A percentile compares a stretch with the other conserved stretches of the same genome.
phyloP scores from a whole-genome alignment of 2,888 invertebrate species.

The Molanna angustata region DNA sequence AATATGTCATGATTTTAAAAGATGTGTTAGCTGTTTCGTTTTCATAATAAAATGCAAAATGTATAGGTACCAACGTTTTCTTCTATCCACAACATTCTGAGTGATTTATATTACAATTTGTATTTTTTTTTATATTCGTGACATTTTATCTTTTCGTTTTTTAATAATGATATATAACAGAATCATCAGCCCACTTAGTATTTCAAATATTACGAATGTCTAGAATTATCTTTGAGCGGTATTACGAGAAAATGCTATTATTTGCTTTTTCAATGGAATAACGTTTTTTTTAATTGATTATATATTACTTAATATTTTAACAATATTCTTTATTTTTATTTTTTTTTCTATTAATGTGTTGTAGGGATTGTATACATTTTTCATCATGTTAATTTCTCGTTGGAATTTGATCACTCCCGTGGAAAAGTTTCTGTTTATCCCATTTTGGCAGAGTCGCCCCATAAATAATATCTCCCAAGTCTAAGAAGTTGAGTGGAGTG shows the following conservation, averaged over 20 bases:
- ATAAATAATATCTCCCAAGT: slow-evolving; percentile 33
- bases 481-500: no score
- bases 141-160: neutral
- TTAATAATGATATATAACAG: neutral
- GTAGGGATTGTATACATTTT: neutral
- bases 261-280: no score
- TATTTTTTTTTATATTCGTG: neutral
- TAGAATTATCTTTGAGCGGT: no score
- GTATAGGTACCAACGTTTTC: no score
- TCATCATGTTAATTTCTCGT: slow-evolving; percentile 12
- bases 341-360: neutral
- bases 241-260: neutral
- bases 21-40: no score
- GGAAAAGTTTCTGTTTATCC: slow-evolving; percentile 32
- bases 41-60: no score
- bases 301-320: no score
- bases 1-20: no score
- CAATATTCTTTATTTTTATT: neutral
- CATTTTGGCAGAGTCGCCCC: slow-evolving; percentile 30
- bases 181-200: neutral
- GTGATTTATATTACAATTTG: neutral
- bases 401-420: slow-evolving; percentile 25
- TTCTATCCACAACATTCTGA: no score
- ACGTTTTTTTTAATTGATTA: no score
- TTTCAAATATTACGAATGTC: neutral